Conservation (phyloP, 2,888 invertebrate species). For the Caenorhabditis japonica region DNA sequence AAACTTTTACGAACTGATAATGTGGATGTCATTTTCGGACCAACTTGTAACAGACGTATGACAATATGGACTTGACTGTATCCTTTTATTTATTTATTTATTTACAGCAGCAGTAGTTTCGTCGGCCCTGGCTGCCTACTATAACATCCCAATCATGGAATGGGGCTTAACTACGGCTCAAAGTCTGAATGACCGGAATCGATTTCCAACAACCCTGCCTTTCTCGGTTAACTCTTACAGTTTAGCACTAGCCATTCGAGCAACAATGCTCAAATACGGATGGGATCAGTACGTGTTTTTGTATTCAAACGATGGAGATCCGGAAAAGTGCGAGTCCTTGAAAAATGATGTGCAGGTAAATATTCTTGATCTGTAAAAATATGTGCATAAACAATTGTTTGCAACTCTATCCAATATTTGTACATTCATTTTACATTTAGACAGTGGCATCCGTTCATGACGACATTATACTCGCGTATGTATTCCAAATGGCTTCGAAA, state of each 20-base stretch:
- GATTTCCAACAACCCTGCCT: conserved; percentile 56
- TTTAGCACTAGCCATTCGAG: conserved; percentile 47
- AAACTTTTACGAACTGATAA: conserved; percentile 37
- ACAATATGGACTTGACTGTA: neutral
- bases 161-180: conserved; percentile 55
- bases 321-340: conserved; percentile 54
- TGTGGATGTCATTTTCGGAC: conserved; percentile 60
- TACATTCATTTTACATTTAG: conserved; percentile 7
- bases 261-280: conserved; percentile 58
- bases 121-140: conserved; percentile 47
- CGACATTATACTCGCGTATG: conserved; percentile 33
- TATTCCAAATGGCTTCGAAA: conserved; percentile 15
- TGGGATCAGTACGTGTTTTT: conserved; percentile 68
- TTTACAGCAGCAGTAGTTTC: conserved; percentile 56
- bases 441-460: conserved; percentile 19
- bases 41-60: conserved; percentile 50
- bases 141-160: conserved; percentile 53
- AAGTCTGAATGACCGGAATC: conserved; percentile 30
- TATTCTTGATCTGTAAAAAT: too few relatives aligned
- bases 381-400: too few relatives aligned
- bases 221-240: conserved; percentile 43
- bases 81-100: neutral
- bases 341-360: conserved; percentile 51
- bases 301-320: conserved; percentile 57
- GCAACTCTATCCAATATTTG: too few relatives aligned